phyloP scores from a whole-genome alignment of 2,888 invertebrate genomes.

The Fissipunctia ypsillon region DNA sequence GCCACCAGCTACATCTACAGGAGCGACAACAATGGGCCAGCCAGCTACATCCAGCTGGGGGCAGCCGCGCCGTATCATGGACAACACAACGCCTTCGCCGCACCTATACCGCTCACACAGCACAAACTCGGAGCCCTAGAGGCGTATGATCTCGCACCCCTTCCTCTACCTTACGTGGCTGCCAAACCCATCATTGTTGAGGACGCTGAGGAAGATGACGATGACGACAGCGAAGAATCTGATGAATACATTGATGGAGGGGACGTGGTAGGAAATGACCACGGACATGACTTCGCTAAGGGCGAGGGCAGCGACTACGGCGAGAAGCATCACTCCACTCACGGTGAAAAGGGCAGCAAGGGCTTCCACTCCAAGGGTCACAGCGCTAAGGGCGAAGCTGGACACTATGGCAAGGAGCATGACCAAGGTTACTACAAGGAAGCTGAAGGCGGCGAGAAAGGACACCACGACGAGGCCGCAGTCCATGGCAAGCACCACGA shows the following conservation, averaged over 20 bases:
- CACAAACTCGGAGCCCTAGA: conserved; percentile 75
- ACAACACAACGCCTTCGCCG: conserved; percentile 76
- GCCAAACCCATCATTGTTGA: conserved; percentile 79
- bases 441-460: conserved; percentile 89
- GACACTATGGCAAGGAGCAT: conserved; percentile 89
- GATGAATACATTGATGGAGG: conserved; percentile 75
- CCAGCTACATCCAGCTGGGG: conserved; percentile 85
- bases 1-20: conserved; percentile 90
- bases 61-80: conserved; percentile 78
- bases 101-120: conserved; percentile 76
- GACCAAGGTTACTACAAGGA: conserved; percentile 89
- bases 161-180: conserved; percentile 83
- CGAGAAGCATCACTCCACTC: conserved; percentile 85
- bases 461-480: conserved; percentile 88
- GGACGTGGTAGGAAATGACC: conserved; percentile 66
- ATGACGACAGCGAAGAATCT: conserved; percentile 76
- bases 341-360: conserved; percentile 90
- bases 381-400: conserved; percentile 90
- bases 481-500: conserved; percentile 90
- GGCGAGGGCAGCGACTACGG: conserved; percentile 88
- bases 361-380: conserved; percentile 89
- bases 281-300: conserved; percentile 77
- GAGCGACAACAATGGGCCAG: conserved; percentile 87
- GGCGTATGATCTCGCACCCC: conserved; percentile 79
- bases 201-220: conserved; percentile 79